Evolutionary conservation across 2,888 invertebrate genomes (phyloP).

Genomic region (Drosophila aldrichi): DNA sequence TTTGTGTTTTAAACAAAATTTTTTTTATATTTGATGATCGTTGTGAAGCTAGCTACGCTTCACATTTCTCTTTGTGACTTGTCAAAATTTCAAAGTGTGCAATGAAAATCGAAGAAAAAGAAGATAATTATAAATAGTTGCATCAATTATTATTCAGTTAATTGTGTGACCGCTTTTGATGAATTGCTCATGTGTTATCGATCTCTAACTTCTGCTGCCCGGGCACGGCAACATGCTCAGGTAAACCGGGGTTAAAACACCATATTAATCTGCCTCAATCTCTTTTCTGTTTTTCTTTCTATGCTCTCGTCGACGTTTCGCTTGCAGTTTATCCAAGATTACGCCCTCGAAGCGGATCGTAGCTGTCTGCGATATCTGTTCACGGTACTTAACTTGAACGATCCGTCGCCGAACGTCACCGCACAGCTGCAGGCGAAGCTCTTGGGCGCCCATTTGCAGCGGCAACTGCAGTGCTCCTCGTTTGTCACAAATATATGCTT

Average conservation of each 20-base stretch:
- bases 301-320: not conserved
- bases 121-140: slow-evolving; percentile 45
- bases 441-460: slow-evolving; percentile 91
- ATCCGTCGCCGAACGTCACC: slow-evolving; percentile 87
- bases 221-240: slow-evolving; percentile 56
- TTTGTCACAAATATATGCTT: slow-evolving; percentile 95
- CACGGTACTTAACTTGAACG: slow-evolving; percentile 93
- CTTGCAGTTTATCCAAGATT: slow-evolving; percentile 92
- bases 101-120: slow-evolving; percentile 65
- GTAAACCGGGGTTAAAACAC: slow-evolving; percentile 35
- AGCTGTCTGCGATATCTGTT: slow-evolving; percentile 98
- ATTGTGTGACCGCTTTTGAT: slow-evolving; percentile 43
- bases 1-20: slow-evolving; percentile 37
- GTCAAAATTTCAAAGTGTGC: slow-evolving; percentile 69
- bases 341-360: slow-evolving; percentile 98
- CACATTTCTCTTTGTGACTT: slow-evolving; percentile 46
- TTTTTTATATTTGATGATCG: slow-evolving; percentile 15
- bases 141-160: slow-evolving; percentile 51
- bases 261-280: slow-evolving; percentile 31
- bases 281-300: not conserved
- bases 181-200: slow-evolving; percentile 59
- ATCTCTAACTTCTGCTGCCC: slow-evolving; percentile 53
- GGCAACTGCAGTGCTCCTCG: slow-evolving; percentile 93
- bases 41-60: slow-evolving; percentile 39
- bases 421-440: slow-evolving; percentile 89